These are phyloP conservation scores for Eupithecia insigniata DNA, from an alignment of 2,888 invertebrate species.

Conservation along the genomic window DNA sequence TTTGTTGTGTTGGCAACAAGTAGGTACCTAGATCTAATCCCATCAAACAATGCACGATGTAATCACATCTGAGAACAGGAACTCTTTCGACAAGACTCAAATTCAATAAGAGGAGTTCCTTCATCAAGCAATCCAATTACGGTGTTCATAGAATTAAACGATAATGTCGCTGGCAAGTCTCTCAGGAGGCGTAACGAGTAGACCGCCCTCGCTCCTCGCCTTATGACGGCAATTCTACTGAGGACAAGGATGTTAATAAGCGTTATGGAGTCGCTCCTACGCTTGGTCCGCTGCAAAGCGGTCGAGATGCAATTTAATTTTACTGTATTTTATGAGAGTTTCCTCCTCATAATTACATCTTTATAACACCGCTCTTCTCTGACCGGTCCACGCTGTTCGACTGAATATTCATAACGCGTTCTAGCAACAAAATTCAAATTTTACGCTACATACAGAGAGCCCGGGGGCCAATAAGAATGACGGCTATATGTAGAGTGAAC, in stretches of 20 bases:
- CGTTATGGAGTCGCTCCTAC: neutral
- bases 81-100: conserved; percentile 33
- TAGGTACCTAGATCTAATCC: neutral
- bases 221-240: conserved; percentile 25
- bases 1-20: too few relatives aligned
- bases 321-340: neutral
- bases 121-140: conserved; percentile 59
- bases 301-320: neutral
- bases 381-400: conserved; percentile 7
- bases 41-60: neutral
- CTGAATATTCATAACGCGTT: conserved; percentile 37
- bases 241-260: conserved; percentile 19
- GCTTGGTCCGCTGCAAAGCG: neutral
- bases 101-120: conserved; percentile 52
- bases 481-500: conserved; percentile 62
- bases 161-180: conserved; percentile 60
- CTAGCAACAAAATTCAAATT: conserved; percentile 53
- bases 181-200: conserved; percentile 61
- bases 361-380: conserved; percentile 2
- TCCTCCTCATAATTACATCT: neutral
- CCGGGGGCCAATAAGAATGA: conserved; percentile 66
- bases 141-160: conserved; percentile 58
- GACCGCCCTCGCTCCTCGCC: conserved; percentile 42
- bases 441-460: conserved; percentile 43
- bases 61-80: conserved; percentile 27